Evolutionary conservation across 2,113 vertebrate species (phyloP).

Genomic region (Glaucomys volans): DNA sequence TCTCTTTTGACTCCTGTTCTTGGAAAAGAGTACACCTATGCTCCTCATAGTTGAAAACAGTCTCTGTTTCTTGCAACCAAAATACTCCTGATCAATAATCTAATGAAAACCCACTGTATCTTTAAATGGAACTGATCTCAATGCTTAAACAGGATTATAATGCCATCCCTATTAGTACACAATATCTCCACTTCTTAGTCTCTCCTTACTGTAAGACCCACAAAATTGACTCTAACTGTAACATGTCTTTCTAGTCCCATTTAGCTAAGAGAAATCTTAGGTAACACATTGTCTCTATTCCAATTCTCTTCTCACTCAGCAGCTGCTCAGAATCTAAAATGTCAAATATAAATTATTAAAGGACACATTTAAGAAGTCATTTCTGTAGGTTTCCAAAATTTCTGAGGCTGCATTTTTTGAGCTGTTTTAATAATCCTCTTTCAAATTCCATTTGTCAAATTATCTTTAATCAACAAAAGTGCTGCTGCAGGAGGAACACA

Average conservation of each 20-base stretch:
- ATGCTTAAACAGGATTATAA: not conserved
- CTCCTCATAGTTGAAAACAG: not conserved
- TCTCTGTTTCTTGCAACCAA: constrained; percentile 34
- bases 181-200: not conserved
- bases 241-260: not conserved
- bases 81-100: not conserved
- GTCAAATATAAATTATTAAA: constrained; percentile 65
- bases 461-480: constrained; percentile 68
- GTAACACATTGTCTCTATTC: not conserved
- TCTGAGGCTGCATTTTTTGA: constrained; percentile 42
- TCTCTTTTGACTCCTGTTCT: not conserved
- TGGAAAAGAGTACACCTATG: not conserved
- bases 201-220: not conserved
- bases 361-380: constrained; percentile 58
- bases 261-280: not conserved
- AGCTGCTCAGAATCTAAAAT: constrained; percentile 52
- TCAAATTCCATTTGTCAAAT: constrained; percentile 63
- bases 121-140: constrained; percentile 44
- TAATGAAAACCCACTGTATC: not conserved
- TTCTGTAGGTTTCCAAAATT: constrained; percentile 7
- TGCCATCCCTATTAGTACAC: too few species aligned
- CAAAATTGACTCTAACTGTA: not conserved
- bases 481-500: not conserved
- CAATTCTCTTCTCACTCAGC: constrained; percentile 37
- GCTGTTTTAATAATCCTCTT: constrained; percentile 60